Evolutionary conservation across 2,888 invertebrate genomes (phyloP).

Genomic region (Unio delphinus): DNA sequence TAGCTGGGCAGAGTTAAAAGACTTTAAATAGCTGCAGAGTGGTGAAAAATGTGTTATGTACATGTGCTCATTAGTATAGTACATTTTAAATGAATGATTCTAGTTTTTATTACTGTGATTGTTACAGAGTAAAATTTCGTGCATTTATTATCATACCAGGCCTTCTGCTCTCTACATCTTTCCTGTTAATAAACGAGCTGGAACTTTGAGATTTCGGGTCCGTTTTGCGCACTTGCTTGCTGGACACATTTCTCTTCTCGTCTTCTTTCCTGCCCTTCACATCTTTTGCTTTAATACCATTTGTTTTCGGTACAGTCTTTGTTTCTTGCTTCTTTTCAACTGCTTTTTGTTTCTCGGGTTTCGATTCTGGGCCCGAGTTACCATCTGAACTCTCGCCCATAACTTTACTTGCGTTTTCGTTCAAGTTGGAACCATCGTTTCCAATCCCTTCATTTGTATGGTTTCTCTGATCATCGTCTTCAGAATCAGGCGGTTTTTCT

Average conservation of each 20-base stretch:
- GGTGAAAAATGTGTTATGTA: too few species aligned
- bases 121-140: neutral
- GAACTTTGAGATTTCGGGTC: slow-evolving; percentile 5
- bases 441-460: slow-evolving; percentile 24
- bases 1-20: too few species aligned
- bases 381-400: slow-evolving; percentile 35
- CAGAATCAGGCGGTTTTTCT: slow-evolving; percentile 47
- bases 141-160: slow-evolving; percentile 7
- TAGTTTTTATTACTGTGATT: too few species aligned
- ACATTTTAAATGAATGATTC: too few species aligned
- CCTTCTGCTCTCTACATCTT: slow-evolving; percentile 17
- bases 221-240: neutral
- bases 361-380: slow-evolving; percentile 24
- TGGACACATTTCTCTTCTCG: slow-evolving; percentile 10
- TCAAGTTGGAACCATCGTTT: slow-evolving; percentile 44
- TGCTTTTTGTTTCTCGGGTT: slow-evolving; percentile 25
- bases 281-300: slow-evolving; percentile 29
- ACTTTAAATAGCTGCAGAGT: too few species aligned
- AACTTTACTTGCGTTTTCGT: slow-evolving; percentile 50
- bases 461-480: slow-evolving; percentile 36
- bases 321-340: slow-evolving; percentile 23
- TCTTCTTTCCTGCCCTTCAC: slow-evolving; percentile 39
- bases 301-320: slow-evolving; percentile 20
- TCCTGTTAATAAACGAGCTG: neutral
- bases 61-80: too few species aligned